Base-by-base conservation (phyloP, 2,888 invertebrate species). In the Diarsia mendica region DNA sequence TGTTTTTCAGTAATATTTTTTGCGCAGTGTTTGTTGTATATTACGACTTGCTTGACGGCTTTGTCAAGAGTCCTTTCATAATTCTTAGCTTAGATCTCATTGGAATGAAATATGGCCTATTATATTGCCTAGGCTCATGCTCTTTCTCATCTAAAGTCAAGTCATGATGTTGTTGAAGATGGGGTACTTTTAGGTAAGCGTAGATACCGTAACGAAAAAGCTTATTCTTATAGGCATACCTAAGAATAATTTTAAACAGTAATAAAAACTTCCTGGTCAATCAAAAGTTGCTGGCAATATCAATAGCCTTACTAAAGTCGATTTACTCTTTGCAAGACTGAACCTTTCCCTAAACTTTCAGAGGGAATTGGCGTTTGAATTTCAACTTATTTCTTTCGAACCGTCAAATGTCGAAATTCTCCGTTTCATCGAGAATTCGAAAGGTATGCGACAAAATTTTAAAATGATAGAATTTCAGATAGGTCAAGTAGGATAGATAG, bases 401-500 rank as follows among this genome's bases (percentile, higher is more conserved):
- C 9, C 48, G n/a, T n/a, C n/a, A n/a, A 73, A 63, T 55, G 10
- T 79, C 39, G 23, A n/a, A 23, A 80, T 61, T 72, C 46, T 80
- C 72, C 72, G 18, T 61, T 53, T 53, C 8, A 39, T 48, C 28
- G 39, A n/a, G 72, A 48, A 18, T 60, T 60, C 33, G 33, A 18
- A 60, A 60, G 49, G 18, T 53, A 79, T 46, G 79, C 9, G 33
- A 39, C 51, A 51, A 72, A 61, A n/a, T 79, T 61, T 53, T 20
- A 79, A 9, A 28, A 9, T 10, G 9, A 33, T 33, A 60, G 3
- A 60, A 60, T 60, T 33, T 33, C 18, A 60, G 60, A 18, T 18
- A 49, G 49, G 6, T 18, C n/a, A n/a, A n/a, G n/a, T n/a, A n/a
- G n/a, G n/a, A n/a, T n/a, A 60, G 60, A 18, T 18, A 49, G 49